phyloP scores from a whole-genome alignment of 1,140 invertebrate species.

The Rhopalosiphum maidis region DNA sequence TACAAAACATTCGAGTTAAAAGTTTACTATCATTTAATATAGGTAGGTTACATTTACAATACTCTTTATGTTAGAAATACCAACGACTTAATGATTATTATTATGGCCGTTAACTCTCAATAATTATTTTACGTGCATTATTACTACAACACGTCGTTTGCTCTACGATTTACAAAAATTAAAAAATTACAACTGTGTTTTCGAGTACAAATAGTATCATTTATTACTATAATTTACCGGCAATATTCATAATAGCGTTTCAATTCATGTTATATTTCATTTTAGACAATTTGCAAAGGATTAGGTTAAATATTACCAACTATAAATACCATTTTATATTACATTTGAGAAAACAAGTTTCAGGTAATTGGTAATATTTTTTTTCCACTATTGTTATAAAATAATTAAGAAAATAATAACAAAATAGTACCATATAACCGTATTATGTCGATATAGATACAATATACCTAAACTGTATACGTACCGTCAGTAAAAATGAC shows the following conservation, averaged over 20 bases:
- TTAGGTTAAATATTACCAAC: too few relatives aligned
- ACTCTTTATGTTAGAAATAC: not conserved
- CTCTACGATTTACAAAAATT: not conserved
- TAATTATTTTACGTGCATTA: not conserved
- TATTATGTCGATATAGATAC: not conserved
- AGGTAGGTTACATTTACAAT: not conserved
- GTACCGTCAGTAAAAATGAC: not conserved
- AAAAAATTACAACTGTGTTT: not conserved
- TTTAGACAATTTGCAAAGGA: too few relatives aligned
- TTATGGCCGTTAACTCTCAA: not conserved
- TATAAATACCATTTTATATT: too few relatives aligned
- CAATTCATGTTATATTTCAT: not conserved
- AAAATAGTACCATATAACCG: too few relatives aligned
- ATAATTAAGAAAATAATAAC: not conserved
- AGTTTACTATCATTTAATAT: not conserved
- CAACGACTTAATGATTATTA: not conserved
- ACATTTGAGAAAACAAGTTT: not conserved
- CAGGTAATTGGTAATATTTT: fast-evolving
- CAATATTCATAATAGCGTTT: not conserved
- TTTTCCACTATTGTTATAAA: not conserved
- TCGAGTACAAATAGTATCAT: too few relatives aligned
- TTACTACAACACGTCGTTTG: not conserved
- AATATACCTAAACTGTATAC: not conserved
- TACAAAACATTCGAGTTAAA: not conserved
- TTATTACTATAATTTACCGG: not conserved